phyloP scores from a whole-genome alignment of 2,888 invertebrate genomes.

The Netelia melanura region DNA sequence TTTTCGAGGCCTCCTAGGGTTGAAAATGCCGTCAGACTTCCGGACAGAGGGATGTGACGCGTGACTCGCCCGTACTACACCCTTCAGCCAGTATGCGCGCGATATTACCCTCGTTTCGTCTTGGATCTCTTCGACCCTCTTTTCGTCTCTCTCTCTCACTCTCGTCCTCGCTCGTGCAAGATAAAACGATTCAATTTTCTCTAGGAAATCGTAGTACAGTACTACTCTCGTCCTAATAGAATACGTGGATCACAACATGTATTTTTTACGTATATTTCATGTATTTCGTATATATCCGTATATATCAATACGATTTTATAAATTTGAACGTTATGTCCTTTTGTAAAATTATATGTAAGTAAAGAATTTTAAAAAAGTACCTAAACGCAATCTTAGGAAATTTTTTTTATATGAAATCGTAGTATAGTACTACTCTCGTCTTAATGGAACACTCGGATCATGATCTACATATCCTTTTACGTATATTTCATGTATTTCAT shows the following conservation, averaged over 20 bases:
- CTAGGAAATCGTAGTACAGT: slow-evolving; percentile 65
- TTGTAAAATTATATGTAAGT: not conserved
- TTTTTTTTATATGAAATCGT: slow-evolving; percentile 71
- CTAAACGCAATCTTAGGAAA: not conserved
- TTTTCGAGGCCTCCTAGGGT: slow-evolving; percentile 27
- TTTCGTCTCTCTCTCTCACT: slow-evolving; percentile 13
- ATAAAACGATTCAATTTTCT: slow-evolving; percentile 74
- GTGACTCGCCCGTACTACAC: slow-evolving; percentile 60
- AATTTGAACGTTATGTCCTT: not conserved
- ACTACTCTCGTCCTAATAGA: slow-evolving; percentile 32
- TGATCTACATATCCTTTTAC: not conserved
- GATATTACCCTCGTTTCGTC: slow-evolving; percentile 64
- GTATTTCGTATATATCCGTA: not conserved
- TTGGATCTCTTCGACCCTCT: slow-evolving; percentile 40
- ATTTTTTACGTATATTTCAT: not conserved
- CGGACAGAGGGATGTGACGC: slow-evolving; percentile 57
- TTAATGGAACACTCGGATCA: slow-evolving; percentile 32
- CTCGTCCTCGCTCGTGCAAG: slow-evolving; percentile 14
- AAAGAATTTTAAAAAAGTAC: not conserved
- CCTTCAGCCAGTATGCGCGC: slow-evolving; percentile 64
- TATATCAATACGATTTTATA: not conserved
- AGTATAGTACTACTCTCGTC: slow-evolving; percentile 26
- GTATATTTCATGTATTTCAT: not conserved
- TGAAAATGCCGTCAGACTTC: slow-evolving; percentile 17
- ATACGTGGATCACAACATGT: slow-evolving; percentile 21